phyloP scores from a whole-genome alignment of 2,888 invertebrate genomes.

The Pimpla rufipes region DNA sequence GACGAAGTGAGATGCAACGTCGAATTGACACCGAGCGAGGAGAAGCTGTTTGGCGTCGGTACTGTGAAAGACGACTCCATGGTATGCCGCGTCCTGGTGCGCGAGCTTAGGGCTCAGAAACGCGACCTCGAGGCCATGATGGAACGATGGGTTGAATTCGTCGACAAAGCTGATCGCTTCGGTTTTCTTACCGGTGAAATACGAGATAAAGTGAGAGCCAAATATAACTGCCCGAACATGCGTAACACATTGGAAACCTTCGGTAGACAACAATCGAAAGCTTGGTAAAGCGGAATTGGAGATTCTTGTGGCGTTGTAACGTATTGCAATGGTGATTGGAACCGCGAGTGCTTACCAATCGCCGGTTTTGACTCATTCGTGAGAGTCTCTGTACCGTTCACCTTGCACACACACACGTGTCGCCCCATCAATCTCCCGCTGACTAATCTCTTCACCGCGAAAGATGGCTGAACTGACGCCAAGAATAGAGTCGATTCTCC shows the following conservation, averaged over 20 bases:
- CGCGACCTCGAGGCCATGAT: conserved; percentile 65
- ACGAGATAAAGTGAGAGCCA: conserved; percentile 62
- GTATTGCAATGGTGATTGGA: neutral
- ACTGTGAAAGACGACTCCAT: conserved; percentile 67
- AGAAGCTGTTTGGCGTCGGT: conserved; percentile 56
- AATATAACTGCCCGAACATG: conserved; percentile 1
- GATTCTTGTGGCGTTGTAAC: neutral
- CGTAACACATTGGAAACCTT: too few species aligned
- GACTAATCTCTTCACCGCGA: conserved; percentile 23
- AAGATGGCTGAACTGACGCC: conserved; percentile 55
- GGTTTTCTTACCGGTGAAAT: conserved; percentile 45
- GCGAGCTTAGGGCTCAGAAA: conserved; percentile 67
- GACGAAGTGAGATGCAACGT: conserved; percentile 59
- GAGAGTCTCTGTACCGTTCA: neutral
- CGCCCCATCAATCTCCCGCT: conserved; percentile 14
- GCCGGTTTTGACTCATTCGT: neutral
- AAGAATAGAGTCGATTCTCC: conserved; percentile 63
- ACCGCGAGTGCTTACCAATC: neutral
- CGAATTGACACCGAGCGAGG: conserved; percentile 71
- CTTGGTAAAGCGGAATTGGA: neutral
- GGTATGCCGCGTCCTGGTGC: conserved; percentile 71
- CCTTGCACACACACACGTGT: neutral
- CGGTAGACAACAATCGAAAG: too few species aligned
- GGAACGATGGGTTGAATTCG: conserved; percentile 51
- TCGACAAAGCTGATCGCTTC: conserved; percentile 61